Conservation (phyloP, 2,113 vertebrate genomes). For the Alligator sinensis region DNA sequence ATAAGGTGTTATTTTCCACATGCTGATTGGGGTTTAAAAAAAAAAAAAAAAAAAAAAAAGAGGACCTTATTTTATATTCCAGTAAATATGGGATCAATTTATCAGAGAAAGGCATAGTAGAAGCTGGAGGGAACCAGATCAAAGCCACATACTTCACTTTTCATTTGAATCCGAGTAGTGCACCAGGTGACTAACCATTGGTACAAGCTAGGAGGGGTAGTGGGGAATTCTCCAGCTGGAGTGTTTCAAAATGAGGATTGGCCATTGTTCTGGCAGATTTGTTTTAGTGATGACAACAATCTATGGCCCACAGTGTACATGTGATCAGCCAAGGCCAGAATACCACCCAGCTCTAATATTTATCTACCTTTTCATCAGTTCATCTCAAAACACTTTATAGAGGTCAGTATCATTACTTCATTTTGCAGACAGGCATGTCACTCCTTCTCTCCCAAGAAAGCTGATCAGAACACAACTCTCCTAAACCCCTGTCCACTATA, state of each 20-base stretch:
- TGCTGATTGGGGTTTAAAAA: too few species aligned
- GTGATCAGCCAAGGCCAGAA: background rate
- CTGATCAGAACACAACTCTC: background rate
- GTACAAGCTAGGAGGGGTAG: background rate
- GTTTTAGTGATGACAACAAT: background rate
- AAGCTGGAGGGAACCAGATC: background rate
- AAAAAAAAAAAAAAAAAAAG: too few species aligned
- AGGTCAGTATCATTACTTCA: background rate
- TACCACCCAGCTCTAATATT: background rate
- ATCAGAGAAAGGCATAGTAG: background rate
- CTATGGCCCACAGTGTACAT: background rate
- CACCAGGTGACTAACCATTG: background rate
- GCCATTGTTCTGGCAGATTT: background rate
- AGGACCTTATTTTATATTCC: too few species aligned
- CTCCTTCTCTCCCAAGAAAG: background rate
- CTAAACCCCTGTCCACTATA: accelerated
- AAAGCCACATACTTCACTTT: background rate
- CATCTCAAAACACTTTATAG: background rate
- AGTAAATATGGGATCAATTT: too few species aligned
- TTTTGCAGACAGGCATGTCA: background rate
- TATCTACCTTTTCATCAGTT: background rate
- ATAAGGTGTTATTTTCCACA: too few species aligned
- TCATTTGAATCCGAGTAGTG: background rate
- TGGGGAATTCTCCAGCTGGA: background rate
- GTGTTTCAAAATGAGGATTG: background rate